Percentiles rank a stretch among this genome's conserved stretches.
These are phyloP conservation scores for Episyrphus balteatus DNA, from an alignment of 1,140 invertebrate species.

Conservation along the genomic window DNA sequence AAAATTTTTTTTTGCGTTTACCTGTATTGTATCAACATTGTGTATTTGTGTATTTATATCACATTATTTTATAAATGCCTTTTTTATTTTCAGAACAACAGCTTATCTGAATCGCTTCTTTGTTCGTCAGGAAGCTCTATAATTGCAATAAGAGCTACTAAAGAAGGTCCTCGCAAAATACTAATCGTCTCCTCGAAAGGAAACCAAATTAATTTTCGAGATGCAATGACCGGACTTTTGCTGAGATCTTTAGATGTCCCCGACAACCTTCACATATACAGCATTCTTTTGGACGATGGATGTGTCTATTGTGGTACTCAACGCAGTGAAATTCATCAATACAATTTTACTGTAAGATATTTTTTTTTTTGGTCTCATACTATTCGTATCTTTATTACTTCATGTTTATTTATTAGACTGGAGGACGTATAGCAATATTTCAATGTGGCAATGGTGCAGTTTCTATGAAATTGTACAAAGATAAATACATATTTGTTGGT, in stretches of 20 bases:
- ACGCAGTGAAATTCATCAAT: constrained; percentile 50
- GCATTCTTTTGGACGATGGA: constrained; percentile 48
- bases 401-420: constrained; percentile 38
- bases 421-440: constrained; percentile 42
- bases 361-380: constrained; percentile 35
- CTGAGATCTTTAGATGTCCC: constrained; percentile 48
- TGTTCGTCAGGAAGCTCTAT: constrained; percentile 39
- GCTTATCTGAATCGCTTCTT: constrained; percentile 12
- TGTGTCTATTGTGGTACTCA: constrained; percentile 58
- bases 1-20: no score
- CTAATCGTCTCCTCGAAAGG: constrained; percentile 53
- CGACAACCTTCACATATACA: constrained; percentile 51
- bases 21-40: no score
- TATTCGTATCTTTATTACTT: constrained; percentile 1
- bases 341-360: constrained; percentile 50
- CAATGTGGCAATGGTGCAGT: constrained; percentile 53
- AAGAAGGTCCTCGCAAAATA: constrained; percentile 52
- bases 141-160: constrained; percentile 51
- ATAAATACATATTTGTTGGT: constrained; percentile 48
- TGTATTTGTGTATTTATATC: no score
- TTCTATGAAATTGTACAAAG: constrained; percentile 46
- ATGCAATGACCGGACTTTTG: constrained; percentile 50
- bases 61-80: no score
- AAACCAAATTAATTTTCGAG: constrained; percentile 51
- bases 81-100: constrained; percentile 24